A percentile compares a stretch with the other conserved stretches of the same genome.
Conservation (phyloP, 2,113 vertebrate species). For the Phylloscopus whistleri region DNA sequence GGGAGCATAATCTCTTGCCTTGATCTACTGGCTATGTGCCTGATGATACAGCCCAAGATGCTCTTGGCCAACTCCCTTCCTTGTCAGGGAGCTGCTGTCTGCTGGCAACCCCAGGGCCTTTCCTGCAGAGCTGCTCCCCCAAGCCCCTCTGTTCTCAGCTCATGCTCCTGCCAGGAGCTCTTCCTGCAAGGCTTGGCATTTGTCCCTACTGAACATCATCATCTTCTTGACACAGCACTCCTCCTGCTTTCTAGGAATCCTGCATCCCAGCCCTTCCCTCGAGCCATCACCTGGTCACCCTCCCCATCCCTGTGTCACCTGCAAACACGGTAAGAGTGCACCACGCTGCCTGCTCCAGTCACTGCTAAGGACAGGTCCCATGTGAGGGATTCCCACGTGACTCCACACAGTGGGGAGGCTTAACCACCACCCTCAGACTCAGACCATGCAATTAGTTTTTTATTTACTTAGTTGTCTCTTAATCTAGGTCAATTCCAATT, state of each 20-base stretch:
- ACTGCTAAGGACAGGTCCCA: background rate
- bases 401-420: background rate
- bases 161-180: background rate
- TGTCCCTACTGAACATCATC: background rate
- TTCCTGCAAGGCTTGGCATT: background rate
- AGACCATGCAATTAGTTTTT: background rate
- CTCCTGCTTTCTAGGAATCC: background rate
- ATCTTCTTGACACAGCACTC: background rate
- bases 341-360: background rate
- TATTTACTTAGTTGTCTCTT: background rate
- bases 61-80: background rate
- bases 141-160: background rate
- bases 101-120: background rate
- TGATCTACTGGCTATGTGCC: background rate
- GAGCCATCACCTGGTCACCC: background rate
- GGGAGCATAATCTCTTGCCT: background rate
- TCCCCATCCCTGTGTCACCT: background rate
- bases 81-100: background rate
- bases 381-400: fast-evolving
- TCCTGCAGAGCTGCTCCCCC: background rate
- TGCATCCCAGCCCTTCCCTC: background rate
- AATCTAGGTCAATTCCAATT: background rate
- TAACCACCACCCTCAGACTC: background rate
- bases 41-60: background rate
- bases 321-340: fast-evolving